These are phyloP conservation scores for Metaphire vulgaris DNA, from an alignment of 1,140 invertebrate species.

Conservation along the genomic window DNA sequence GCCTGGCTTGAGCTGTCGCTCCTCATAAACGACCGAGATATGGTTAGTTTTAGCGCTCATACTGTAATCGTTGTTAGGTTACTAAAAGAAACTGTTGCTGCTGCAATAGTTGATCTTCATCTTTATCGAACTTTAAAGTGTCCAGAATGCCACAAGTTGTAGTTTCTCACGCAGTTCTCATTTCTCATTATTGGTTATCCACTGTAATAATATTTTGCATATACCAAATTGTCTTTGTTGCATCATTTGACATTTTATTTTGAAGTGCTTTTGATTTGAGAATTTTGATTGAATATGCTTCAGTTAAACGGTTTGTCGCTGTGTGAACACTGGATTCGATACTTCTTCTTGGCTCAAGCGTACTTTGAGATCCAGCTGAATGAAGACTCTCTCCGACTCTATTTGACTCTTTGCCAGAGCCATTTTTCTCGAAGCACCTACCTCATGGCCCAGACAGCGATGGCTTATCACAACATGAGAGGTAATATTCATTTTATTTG, in stretches of 20 bases:
- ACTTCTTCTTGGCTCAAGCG: constrained; percentile 83
- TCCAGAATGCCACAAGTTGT: no score
- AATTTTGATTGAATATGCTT: no score
- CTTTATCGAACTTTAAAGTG: no score
- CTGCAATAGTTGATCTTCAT: no score
- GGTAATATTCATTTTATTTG: constrained; percentile 55
- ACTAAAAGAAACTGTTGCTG: no score
- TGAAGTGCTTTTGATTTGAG: constrained; percentile 26
- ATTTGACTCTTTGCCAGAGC: constrained; percentile 65
- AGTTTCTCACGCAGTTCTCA: no score
- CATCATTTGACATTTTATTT: no score
- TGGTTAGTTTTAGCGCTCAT: no score
- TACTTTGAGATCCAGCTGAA: constrained; percentile 84
- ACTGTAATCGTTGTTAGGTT: no score
- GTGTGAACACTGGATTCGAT: constrained; percentile 88
- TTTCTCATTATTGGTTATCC: no score
- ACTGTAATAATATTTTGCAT: no score
- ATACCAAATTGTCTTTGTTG: no score
- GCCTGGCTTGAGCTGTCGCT: constrained; percentile 86
- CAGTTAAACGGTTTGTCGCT: constrained; percentile 63
- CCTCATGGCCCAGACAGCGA: constrained; percentile 82
- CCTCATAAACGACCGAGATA: constrained; percentile 71
- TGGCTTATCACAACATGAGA: constrained; percentile 84
- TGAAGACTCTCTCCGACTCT: constrained; percentile 79
- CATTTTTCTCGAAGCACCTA: constrained; percentile 83